Conservation (phyloP, 2,888 invertebrate species). For the Esperia sulphurella region DNA sequence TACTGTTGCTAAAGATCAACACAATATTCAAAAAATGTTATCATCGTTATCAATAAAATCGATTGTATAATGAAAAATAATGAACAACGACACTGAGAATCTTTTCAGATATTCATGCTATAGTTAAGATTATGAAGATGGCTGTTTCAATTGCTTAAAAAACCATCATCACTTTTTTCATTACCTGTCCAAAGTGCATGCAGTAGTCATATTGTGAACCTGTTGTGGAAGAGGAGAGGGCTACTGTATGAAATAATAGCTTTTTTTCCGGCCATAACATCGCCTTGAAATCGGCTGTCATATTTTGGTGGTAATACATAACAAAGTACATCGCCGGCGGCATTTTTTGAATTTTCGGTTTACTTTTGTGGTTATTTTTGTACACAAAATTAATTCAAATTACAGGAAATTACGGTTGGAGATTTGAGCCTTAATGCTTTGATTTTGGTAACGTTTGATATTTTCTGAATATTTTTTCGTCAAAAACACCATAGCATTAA, state of each 20-base stretch:
- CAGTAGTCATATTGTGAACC: slow-evolving; percentile 33
- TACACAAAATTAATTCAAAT: neutral
- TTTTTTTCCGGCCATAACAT: slow-evolving; percentile 43
- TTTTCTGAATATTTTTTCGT: too few species aligned
- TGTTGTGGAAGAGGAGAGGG: slow-evolving; percentile 39
- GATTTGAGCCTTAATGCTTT: neutral
- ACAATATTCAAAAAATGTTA: too few species aligned
- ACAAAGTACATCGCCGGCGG: slow-evolving; percentile 28
- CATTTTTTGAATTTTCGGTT: slow-evolving; percentile 24
- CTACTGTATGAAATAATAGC: slow-evolving; percentile 70
- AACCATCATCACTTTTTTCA: slow-evolving; percentile 24
- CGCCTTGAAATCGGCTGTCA: slow-evolving; percentile 52
- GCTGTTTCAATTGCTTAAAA: neutral
- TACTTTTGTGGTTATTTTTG: slow-evolving; percentile 9
- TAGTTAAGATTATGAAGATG: too few species aligned
- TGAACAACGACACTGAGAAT: too few species aligned
- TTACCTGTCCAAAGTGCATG: slow-evolving; percentile 26
- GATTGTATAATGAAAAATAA: too few species aligned
- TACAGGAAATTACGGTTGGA: neutral
- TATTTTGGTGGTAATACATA: slow-evolving; percentile 39
- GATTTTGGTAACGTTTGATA: too few species aligned
- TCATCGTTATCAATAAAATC: too few species aligned
- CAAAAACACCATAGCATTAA: too few species aligned
- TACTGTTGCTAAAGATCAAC: too few species aligned
- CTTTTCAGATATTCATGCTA: too few species aligned